These are phyloP conservation scores for Porphyrio hochstetteri DNA, from an alignment of 2,113 vertebrate species.

Conservation along the genomic window DNA sequence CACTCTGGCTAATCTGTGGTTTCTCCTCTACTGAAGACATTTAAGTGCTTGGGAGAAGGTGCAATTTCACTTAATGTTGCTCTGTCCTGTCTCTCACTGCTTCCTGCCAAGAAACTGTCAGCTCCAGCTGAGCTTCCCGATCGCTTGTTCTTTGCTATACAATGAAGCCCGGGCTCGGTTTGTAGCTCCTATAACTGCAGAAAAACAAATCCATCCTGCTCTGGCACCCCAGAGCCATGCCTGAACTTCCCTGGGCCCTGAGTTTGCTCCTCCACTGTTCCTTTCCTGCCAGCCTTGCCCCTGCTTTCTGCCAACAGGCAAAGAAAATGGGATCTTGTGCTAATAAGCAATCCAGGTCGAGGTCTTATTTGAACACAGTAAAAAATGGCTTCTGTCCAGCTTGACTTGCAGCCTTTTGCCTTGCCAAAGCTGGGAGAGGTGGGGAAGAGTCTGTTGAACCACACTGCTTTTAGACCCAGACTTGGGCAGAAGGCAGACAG, in stretches of 20 bases:
- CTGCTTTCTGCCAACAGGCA: neutral
- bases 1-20: neutral
- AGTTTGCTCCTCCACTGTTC: neutral
- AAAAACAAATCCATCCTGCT: constrained; percentile 27
- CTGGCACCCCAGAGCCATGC: neutral
- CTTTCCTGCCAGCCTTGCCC: neutral
- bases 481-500: neutral
- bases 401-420: neutral
- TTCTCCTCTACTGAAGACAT: constrained; percentile 29
- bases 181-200: constrained; percentile 17
- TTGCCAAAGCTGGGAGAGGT: neutral
- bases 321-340: neutral
- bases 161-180: constrained; percentile 55
- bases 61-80: neutral
- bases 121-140: constrained; percentile 7
- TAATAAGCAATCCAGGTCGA: neutral
- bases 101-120: constrained; percentile 61
- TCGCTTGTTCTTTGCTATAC: constrained; percentile 61
- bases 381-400: neutral
- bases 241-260: neutral
- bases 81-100: constrained; percentile 26
- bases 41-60: constrained; percentile 30
- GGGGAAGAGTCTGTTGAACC: neutral
- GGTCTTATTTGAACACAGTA: neutral
- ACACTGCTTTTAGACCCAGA: neutral